These are phyloP conservation scores for Neocrepidodera transversa DNA, from an alignment of 2,888 invertebrate genomes.

Conservation along the genomic window DNA sequence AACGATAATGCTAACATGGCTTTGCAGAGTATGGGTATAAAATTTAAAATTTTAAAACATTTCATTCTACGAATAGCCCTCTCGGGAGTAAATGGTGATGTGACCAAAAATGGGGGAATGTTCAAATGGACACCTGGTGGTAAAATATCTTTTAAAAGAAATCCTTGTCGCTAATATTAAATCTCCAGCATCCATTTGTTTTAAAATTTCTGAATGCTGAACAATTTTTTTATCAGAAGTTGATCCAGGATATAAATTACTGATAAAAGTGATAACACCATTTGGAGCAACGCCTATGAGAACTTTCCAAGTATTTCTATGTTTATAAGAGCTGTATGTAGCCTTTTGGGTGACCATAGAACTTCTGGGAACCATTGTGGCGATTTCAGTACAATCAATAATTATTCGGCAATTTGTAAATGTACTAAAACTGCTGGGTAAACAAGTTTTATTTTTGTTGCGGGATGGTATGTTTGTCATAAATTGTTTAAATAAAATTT, in stretches of 20 bases:
- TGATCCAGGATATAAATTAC: conserved; percentile 45
- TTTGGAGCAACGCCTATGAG: conserved; percentile 45
- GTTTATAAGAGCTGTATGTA: conserved; percentile 30
- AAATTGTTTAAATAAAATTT: not conserved
- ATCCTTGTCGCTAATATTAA: conserved; percentile 35
- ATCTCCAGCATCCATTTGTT: conserved; percentile 40
- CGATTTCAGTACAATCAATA: too few relatives aligned
- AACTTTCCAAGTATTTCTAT: conserved; percentile 26
- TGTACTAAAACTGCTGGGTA: too few relatives aligned
- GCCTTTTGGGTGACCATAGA: conserved; percentile 13
- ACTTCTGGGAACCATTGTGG: too few relatives aligned
- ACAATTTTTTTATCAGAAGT: conserved; percentile 44
- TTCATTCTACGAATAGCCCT: not conserved
- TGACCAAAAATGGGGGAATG: not conserved
- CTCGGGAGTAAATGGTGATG: not conserved
- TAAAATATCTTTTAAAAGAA: not conserved
- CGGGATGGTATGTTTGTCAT: too few relatives aligned
- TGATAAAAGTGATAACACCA: conserved; percentile 45
- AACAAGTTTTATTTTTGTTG: too few relatives aligned
- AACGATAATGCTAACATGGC: not conserved
- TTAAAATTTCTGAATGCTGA: conserved; percentile 36
- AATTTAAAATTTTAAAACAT: not conserved
- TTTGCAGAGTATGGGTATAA: not conserved
- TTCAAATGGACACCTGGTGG: not conserved
- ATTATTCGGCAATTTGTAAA: too few relatives aligned